Evolutionary conservation across 2,113 vertebrate species (phyloP).

Genomic region (Argyrosomus japonicus): DNA sequence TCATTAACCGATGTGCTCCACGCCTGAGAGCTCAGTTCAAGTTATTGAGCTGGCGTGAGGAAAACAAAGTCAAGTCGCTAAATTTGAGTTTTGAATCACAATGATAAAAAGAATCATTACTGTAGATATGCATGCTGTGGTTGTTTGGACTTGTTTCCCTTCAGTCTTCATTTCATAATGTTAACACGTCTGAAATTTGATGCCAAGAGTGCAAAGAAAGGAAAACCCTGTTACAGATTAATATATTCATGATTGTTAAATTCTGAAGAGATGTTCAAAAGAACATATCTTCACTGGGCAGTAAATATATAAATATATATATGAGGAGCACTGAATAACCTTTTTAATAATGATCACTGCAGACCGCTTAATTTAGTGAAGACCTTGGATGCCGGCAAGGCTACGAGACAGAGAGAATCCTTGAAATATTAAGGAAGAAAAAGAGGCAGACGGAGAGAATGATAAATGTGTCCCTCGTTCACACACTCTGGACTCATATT

Average conservation of each 20-base stretch:
- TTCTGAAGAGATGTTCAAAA: not conserved
- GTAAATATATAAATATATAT: not conserved
- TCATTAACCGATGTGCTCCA: slow-evolving; percentile 50
- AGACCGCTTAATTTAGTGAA: slow-evolving; percentile 29
- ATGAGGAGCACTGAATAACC: slow-evolving; percentile 26
- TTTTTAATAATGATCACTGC: slow-evolving; percentile 33
- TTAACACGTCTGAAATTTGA: not conserved
- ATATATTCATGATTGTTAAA: not conserved
- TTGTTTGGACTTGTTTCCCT: not conserved
- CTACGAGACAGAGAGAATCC: not conserved
- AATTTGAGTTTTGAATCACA: too few species aligned
- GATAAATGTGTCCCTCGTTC: slow-evolving; percentile 42
- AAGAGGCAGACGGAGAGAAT: slow-evolving; percentile 15
- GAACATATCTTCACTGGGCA: not conserved
- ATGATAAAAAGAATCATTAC: not conserved
- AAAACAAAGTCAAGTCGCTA: not conserved
- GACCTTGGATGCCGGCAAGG: slow-evolving; percentile 31
- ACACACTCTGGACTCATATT: slow-evolving; percentile 15
- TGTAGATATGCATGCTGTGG: not conserved
- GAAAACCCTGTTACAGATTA: not conserved
- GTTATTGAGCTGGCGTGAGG: slow-evolving; percentile 69
- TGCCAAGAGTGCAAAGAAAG: not conserved
- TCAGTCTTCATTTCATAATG: not conserved
- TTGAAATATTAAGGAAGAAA: slow-evolving; percentile 52
- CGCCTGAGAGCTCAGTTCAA: slow-evolving; percentile 48